Base-by-base conservation (phyloP, 53 echinoderm and acorn worm species). In the Astropecten irregularis region DNA sequence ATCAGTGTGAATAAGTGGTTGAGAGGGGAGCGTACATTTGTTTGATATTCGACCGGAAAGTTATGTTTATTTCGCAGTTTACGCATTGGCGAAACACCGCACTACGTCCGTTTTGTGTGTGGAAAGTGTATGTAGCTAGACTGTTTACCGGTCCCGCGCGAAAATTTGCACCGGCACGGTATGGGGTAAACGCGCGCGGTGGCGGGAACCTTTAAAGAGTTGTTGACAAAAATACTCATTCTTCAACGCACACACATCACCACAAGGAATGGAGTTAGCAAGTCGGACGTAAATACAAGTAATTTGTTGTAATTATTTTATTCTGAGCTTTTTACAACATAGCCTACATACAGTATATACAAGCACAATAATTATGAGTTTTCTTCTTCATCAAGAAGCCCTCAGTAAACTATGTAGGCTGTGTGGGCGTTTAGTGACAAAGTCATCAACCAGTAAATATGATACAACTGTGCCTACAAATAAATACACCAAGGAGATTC, bases 381-480 rank as follows among this genome's bases (percentile, higher is more conserved):
- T 58, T 27, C 22, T 27, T 58, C 58, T 58, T 58, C 58, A 58
- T 58, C 58, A 58, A 58, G 58, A 58, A 58, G 58, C 58, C 22
- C 58, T 58, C 58, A 58, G 28, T 27, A 58, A 27, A 58, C 58
- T 58, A 11, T 58, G 58, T 27, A 58, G 58, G 28, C 58, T 58
- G 58, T 58, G 58, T 58, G 58, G 58, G 58, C 58, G 58, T 58
- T 58, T 58, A 58, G 58, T 27, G 22, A 11, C 29, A 25, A 58
- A 58, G 58, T 9, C 58, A 58, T 58, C 58, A 25, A 27, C 58
- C 20, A 56, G 21, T 25, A 58, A 27, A 25, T 25, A 58, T 58
- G 25, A 58, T 58, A 58, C 58, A 58, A 58, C 58, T 19, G 58
- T 32, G 58, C 28, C 34, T 58, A 27, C 28, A 58, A 58, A 58